Percentiles rank a stretch among this genome's conserved stretches.
These are phyloP conservation scores for Pelobates fuscus DNA, from an alignment of 2,113 vertebrate species.

Conservation along the genomic window DNA sequence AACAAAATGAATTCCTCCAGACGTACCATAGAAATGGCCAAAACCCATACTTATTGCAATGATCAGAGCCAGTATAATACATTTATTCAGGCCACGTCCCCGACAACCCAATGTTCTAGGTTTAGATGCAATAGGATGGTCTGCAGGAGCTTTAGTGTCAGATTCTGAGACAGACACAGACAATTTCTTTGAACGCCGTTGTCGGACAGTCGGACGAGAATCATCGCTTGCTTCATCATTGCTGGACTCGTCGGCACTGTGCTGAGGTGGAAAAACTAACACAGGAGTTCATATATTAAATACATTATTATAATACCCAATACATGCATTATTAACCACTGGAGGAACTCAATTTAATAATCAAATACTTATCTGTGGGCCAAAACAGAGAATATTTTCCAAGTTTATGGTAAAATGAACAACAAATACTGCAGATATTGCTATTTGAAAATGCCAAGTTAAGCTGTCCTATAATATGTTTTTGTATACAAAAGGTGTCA, in stretches of 20 bases:
- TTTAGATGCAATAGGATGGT: constrained; percentile 46
- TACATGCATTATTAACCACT: too few relatives aligned
- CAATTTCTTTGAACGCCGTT: constrained; percentile 78
- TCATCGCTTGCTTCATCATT: constrained; percentile 72
- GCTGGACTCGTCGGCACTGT: constrained; percentile 68
- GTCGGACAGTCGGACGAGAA: constrained; percentile 65
- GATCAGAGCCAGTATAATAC: constrained; percentile 82
- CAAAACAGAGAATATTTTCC: too few relatives aligned
- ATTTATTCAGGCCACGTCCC: constrained; percentile 77
- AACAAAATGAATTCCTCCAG: neutral
- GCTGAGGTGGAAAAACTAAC: constrained; percentile 64
- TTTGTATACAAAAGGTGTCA: too few relatives aligned
- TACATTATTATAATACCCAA: neutral
- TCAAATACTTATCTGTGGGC: too few relatives aligned
- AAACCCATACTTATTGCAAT: constrained; percentile 89
- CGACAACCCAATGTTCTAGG: constrained; percentile 48
- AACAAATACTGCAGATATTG: too few relatives aligned
- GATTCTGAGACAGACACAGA: constrained; percentile 60
- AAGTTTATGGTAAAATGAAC: too few relatives aligned
- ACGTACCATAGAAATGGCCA: constrained; percentile 87
- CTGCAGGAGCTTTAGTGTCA: constrained; percentile 35
- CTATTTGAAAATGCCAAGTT: too few relatives aligned
- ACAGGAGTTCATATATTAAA: neutral
- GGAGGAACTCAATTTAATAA: too few relatives aligned
- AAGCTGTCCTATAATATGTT: too few relatives aligned